Conservation (phyloP, 2,113 vertebrate species). For the Sylvietta virens region DNA sequence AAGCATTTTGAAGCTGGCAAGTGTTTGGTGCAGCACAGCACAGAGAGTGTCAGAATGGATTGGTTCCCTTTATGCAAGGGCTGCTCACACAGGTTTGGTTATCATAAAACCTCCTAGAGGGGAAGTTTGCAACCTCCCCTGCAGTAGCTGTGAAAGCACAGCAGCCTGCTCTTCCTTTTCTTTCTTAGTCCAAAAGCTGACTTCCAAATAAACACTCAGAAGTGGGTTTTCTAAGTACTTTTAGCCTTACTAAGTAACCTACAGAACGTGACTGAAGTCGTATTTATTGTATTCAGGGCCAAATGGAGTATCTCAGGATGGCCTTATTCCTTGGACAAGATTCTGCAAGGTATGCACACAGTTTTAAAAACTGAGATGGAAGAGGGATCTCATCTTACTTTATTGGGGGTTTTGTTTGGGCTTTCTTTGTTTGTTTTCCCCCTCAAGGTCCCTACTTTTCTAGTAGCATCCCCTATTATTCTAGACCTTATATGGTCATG, state of each 20-base stretch:
- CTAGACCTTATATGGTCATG: not conserved
- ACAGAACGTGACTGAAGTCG: not conserved
- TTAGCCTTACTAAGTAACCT: not conserved
- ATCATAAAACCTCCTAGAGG: not conserved
- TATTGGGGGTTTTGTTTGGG: not conserved
- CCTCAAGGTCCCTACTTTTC: not conserved
- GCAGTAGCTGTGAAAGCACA: not conserved
- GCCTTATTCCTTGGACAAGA: slow-evolving; percentile 89
- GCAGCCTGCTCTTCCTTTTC: not conserved
- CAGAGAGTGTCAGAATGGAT: not conserved
- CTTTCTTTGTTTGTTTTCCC: not conserved
- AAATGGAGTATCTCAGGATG: slow-evolving; percentile 76
- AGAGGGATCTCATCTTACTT: not conserved
- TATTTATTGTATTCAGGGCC: slow-evolving; percentile 67
- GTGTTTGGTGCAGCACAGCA: not conserved
- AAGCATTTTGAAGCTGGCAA: not conserved
- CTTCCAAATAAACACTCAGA: not conserved
- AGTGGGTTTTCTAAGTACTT: not conserved
- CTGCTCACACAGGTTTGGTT: not conserved
- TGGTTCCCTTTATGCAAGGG: not conserved
- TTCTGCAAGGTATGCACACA: slow-evolving; percentile 89
- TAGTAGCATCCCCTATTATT: not conserved
- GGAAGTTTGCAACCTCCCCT: not conserved
- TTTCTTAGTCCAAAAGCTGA: not conserved
- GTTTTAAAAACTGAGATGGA: not conserved